These are phyloP conservation scores for Pachliopta kotzebuea DNA, from an alignment of 2,888 invertebrate species.

Conservation along the genomic window DNA sequence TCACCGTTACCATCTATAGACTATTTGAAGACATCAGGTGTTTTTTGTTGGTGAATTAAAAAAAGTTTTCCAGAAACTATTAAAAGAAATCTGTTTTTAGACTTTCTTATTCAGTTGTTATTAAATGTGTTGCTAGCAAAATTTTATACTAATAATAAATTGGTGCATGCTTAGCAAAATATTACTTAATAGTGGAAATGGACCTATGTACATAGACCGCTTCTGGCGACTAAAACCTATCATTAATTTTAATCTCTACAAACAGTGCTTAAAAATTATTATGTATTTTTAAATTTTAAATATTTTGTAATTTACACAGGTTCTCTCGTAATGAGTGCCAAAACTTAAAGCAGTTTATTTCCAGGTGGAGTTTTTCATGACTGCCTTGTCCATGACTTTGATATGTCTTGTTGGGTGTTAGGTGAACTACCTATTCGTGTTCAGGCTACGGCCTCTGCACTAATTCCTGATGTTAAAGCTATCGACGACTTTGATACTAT, in stretches of 20 bases:
- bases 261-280: too few species aligned
- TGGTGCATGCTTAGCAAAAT: too few species aligned
- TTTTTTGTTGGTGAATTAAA: neutral
- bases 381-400: conserved; percentile 85
- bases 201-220: too few species aligned
- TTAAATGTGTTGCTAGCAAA: too few species aligned
- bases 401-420: conserved; percentile 82
- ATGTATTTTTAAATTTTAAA: too few species aligned
- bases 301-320: neutral
- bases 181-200: too few species aligned
- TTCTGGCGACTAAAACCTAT: too few species aligned
- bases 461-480: conserved; percentile 80
- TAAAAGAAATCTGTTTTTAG: too few species aligned
- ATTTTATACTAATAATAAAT: too few species aligned
- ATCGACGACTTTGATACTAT: conserved; percentile 84
- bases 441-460: conserved; percentile 72
- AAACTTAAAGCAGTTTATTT: neutral
- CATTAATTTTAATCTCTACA: too few species aligned
- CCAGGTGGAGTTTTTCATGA: conserved; percentile 86
- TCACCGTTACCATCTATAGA: conserved; percentile 83
- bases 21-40: conserved; percentile 82
- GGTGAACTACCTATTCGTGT: conserved; percentile 82
- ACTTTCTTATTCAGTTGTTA: too few species aligned
- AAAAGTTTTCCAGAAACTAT: too few species aligned
- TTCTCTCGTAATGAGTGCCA: neutral